These are phyloP conservation scores for Apolygus lucorum DNA, from an alignment of 1,140 invertebrate genomes.

Conservation along the genomic window DNA sequence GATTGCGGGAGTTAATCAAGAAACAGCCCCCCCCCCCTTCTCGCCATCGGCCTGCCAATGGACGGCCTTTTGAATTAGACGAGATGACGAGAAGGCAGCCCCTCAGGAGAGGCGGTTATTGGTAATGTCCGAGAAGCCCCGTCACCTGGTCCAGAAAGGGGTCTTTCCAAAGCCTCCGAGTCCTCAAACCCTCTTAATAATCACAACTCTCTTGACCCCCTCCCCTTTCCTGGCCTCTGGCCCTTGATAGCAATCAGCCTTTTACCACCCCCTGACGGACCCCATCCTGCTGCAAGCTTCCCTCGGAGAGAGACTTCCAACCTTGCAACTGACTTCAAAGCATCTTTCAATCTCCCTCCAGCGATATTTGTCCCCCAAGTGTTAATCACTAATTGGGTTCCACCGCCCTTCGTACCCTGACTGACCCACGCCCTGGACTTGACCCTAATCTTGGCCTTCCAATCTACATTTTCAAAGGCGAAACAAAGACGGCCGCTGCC, in stretches of 20 bases:
- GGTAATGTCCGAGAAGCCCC: slow-evolving; percentile 17
- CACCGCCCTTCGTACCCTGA: slow-evolving; percentile 18
- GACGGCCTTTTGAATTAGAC: background rate
- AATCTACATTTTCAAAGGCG: slow-evolving; percentile 22
- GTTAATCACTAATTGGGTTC: slow-evolving; percentile 24
- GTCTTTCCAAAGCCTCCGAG: background rate
- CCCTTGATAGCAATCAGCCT: slow-evolving; percentile 19
- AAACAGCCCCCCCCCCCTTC: background rate
- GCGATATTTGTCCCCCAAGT: slow-evolving; percentile 24
- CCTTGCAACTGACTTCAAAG: slow-evolving; percentile 28
- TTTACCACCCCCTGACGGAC: slow-evolving; percentile 1
- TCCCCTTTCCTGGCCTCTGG: background rate
- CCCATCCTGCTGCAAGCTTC: too few relatives aligned
- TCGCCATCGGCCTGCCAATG: background rate
- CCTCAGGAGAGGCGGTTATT: slow-evolving; percentile 6
- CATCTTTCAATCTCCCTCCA: slow-evolving; percentile 26
- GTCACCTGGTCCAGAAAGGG: slow-evolving; percentile 19
- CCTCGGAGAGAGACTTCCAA: background rate
- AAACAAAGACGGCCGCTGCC: slow-evolving; percentile 7
- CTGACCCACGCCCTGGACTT: slow-evolving; percentile 13
- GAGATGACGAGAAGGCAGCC: background rate
- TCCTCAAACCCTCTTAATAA: slow-evolving; percentile 8
- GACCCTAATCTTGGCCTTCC: slow-evolving; percentile 22
- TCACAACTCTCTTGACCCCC: slow-evolving; percentile 18
- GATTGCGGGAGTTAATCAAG: slow-evolving; percentile 10